Conservation (phyloP, 2,888 invertebrate species). For the Mythimna impura region DNA sequence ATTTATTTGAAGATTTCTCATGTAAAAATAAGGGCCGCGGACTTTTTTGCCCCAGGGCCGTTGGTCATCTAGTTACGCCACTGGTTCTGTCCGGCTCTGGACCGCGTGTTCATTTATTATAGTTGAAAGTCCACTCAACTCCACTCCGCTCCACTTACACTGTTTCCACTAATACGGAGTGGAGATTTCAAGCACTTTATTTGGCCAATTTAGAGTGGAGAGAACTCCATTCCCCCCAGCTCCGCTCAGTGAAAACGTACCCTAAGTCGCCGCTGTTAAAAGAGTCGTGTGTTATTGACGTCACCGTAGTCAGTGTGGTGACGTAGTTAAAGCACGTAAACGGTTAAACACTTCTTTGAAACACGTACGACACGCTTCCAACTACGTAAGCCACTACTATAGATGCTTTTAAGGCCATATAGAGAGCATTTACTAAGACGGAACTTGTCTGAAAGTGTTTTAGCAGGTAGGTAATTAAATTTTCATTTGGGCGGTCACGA, state of each 20-base stretch:
- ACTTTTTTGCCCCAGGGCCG: too few relatives aligned
- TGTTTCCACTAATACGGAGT: too few relatives aligned
- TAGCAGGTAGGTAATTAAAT: background rate
- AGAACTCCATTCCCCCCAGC: too few relatives aligned
- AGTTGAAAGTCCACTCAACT: too few relatives aligned
- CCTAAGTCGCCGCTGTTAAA: background rate
- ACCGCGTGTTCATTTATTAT: too few relatives aligned
- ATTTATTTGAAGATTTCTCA: too few relatives aligned
- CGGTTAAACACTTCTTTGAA: slow-evolving; percentile 17
- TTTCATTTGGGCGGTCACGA: background rate
- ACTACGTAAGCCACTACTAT: background rate
- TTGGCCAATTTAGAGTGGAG: too few relatives aligned
- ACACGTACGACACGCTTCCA: slow-evolving; percentile 1
- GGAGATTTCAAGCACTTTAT: too few relatives aligned
- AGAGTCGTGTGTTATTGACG: slow-evolving; percentile 14
- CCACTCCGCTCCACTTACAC: too few relatives aligned
- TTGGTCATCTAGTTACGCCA: too few relatives aligned
- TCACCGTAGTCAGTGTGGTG: slow-evolving; percentile 14
- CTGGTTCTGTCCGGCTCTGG: too few relatives aligned
- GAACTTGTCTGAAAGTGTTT: background rate
- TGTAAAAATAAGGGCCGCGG: too few relatives aligned
- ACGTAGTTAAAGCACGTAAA: slow-evolving; percentile 23
- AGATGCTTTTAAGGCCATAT: background rate
- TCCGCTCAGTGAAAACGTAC: background rate
- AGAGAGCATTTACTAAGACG: background rate